Percentiles rank a stretch among this genome's conserved stretches.
Conservation (phyloP, 2,888 invertebrate genomes). For the Lymantria monacha region DNA sequence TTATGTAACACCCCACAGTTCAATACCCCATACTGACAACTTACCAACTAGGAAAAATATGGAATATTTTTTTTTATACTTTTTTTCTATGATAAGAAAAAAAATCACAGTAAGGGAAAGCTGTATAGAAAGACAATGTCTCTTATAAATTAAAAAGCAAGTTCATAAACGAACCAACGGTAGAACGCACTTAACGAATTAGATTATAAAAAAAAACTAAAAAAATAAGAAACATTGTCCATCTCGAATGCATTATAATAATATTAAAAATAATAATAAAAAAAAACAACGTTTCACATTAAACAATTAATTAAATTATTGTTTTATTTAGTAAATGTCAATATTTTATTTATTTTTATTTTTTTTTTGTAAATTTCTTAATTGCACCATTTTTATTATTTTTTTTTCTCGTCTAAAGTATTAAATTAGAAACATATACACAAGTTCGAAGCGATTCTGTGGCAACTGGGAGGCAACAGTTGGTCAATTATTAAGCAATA, state of each 20-base stretch:
- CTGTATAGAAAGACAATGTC: slow-evolving; percentile 18
- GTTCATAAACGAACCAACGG: not conserved
- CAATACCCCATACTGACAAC: not conserved
- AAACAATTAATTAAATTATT: slow-evolving; percentile 3
- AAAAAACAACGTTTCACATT: slow-evolving; percentile 26
- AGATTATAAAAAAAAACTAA: no score
- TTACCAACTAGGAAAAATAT: slow-evolving; percentile 30
- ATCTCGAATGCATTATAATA: slow-evolving; percentile 10
- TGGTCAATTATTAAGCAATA: not conserved
- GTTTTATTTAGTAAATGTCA: slow-evolving; percentile 16
- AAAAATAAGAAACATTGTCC: slow-evolving; percentile 16
- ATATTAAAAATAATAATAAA: slow-evolving; percentile 13
- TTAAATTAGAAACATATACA: not conserved
- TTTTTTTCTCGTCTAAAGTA: slow-evolving; percentile 22
- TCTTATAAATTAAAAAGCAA: slow-evolving; percentile 8
- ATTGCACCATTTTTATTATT: slow-evolving; percentile 34
- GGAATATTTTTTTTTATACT: slow-evolving; percentile 24
- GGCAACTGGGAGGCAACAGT: slow-evolving; percentile 8
- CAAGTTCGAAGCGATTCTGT: slow-evolving; percentile 1
- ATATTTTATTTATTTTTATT: no score
- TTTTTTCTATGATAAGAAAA: slow-evolving; percentile 11
- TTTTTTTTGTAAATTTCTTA: slow-evolving; percentile 26
- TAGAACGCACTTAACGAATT: not conserved
- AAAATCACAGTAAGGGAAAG: slow-evolving; percentile 35
- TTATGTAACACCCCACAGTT: not conserved